Evolutionary conservation across 2,797 vertebrate species (phyloP), one percentile per base, ranked within the genome.

Genomic region (Lutjanus argentimaculatus): DNA sequence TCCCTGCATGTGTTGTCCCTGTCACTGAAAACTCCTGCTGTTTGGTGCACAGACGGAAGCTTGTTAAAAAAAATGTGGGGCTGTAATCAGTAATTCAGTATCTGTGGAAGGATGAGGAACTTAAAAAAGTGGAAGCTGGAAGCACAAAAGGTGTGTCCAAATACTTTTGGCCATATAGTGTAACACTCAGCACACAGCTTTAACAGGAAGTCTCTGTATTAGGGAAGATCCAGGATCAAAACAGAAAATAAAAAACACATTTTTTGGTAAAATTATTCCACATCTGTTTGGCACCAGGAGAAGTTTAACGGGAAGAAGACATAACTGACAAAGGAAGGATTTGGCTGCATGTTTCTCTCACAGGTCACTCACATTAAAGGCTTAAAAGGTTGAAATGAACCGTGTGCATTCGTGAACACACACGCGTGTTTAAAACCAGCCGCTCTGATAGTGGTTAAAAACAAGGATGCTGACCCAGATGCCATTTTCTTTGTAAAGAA

Each of bases 391-490:
- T 51, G 17, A 62, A 55, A 73, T 69, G 0, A 70, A 25, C 42
- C 8, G 2, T 3, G 12, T 25, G 52, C 42, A 14, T 58, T 25
- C 48, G 61, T 72, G 25, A 36, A 53, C 30, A 0, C 30, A n/a
- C n/a, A n/a, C n/a, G n/a, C n/a, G n/a, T n/a, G 48, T 73, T 48
- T 19, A 40, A 5, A 57, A 36, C 30, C 30, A 36, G 30, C 30
- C 30, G 30, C 30, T 36, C 30, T 36, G 30, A 36, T 36, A 36
- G 30, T 36, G 30, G 73, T 46, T 71, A 52, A 62, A 80, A 86
- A 75, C 80, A 82, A 82, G 76, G 59, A 82, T 55, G 73, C 59
- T 9, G 4, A 46, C 49, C 6, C 52, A 43, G 21, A 17, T 11
- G 25, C 21, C 8, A 63, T 52, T 80, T 84, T 73, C 52, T 81